Conservation (phyloP, 2,888 invertebrate genomes). For the Sinelater perroti region DNA sequence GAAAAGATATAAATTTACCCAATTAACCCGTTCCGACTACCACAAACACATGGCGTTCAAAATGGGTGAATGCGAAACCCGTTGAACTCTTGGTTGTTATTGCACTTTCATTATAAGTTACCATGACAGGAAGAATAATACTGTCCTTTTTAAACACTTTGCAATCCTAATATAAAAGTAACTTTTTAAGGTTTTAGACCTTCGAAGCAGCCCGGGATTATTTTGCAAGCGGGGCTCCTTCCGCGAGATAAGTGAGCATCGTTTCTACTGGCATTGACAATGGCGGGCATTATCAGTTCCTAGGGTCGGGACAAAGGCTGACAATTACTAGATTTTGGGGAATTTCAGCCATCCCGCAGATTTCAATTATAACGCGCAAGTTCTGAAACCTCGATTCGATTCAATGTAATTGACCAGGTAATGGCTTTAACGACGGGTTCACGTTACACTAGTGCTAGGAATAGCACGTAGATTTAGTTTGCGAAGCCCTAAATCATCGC, state of each 20-base stretch:
- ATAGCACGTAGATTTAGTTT: slow-evolving; percentile 55
- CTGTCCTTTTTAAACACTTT: too few species aligned
- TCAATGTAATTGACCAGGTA: slow-evolving; percentile 62
- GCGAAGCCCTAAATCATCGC: slow-evolving; percentile 53
- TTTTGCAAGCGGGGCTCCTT: too few species aligned
- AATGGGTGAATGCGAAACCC: too few species aligned
- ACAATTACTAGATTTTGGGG: slow-evolving; percentile 61
- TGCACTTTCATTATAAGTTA: too few species aligned
- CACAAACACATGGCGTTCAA: too few species aligned
- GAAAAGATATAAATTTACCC: too few species aligned
- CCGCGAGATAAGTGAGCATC: slow-evolving; percentile 17
- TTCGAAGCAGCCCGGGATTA: too few species aligned
- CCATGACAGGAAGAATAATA: too few species aligned
- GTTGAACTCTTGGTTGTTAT: too few species aligned
- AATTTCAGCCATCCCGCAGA: slow-evolving; percentile 60
- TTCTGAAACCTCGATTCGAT: slow-evolving; percentile 61
- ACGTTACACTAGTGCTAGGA: slow-evolving; percentile 56
- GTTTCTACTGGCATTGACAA: slow-evolving; percentile 36
- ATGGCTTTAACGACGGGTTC: slow-evolving; percentile 60
- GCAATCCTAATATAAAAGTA: too few species aligned
- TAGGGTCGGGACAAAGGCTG: slow-evolving; percentile 49
- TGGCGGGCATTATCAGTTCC: slow-evolving; percentile 45
- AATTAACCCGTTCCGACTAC: too few species aligned
- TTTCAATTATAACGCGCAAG: slow-evolving; percentile 61
- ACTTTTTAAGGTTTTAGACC: too few species aligned